Percentiles rank a stretch among this genome's conserved stretches.
Conservation (phyloP, 1,140 invertebrate genomes). For the Drosophila sp. region DNA sequence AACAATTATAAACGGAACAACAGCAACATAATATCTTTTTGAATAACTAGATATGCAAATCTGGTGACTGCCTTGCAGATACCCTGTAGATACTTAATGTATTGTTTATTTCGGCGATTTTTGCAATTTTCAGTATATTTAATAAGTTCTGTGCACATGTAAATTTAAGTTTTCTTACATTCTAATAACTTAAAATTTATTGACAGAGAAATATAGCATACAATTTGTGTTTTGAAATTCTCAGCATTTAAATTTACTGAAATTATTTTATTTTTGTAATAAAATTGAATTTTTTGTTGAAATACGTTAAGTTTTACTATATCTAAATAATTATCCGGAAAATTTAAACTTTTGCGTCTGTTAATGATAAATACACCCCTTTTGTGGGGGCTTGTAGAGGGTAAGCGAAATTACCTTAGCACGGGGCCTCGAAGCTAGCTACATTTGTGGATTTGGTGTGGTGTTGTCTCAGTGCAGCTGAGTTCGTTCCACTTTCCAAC, state of each 20-base stretch:
- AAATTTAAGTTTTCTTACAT: too few species aligned
- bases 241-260: too few species aligned
- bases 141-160: too few species aligned
- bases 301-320: too few species aligned
- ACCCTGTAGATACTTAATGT: slow-evolving; percentile 33
- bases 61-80: neutral
- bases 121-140: too few species aligned
- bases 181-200: too few species aligned
- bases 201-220: too few species aligned
- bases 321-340: too few species aligned
- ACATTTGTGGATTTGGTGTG: slow-evolving; percentile 53
- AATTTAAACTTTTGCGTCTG: neutral
- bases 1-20: slow-evolving; percentile 43
- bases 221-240: too few species aligned
- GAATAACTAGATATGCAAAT: slow-evolving; percentile 3
- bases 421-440: slow-evolving; percentile 14
- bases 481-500: slow-evolving; percentile 65
- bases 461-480: slow-evolving; percentile 38
- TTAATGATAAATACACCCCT: neutral
- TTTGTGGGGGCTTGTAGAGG: neutral
- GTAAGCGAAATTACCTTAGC: slow-evolving; percentile 29
- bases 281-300: too few species aligned
- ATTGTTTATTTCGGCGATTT: too few species aligned
- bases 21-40: slow-evolving; percentile 34
- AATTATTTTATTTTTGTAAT: too few species aligned